These are phyloP conservation scores for Melangyna quadrimaculata DNA, from an alignment of 2,888 invertebrate genomes.

Conservation along the genomic window DNA sequence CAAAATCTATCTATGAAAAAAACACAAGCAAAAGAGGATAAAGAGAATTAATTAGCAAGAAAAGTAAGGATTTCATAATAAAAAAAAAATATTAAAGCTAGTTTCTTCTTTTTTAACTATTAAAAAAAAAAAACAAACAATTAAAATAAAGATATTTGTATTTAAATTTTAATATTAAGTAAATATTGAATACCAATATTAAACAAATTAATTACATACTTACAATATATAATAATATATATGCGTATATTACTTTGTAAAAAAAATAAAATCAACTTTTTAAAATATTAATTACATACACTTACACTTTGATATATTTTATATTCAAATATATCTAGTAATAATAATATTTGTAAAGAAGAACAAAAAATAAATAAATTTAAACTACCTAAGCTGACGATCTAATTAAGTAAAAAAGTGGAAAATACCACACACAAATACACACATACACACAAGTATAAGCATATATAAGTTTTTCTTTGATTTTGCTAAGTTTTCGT, in stretches of 20 bases:
- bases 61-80: constrained; percentile 58
- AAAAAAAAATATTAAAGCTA: constrained; percentile 56
- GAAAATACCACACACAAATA: constrained; percentile 40
- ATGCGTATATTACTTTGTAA: constrained; percentile 70
- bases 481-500: constrained; percentile 46
- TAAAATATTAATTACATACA: constrained; percentile 64
- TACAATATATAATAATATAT: constrained; percentile 72
- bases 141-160: constrained; percentile 73
- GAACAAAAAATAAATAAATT: constrained; percentile 52
- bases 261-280: constrained; percentile 60
- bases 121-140: constrained; percentile 42
- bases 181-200: constrained; percentile 73
- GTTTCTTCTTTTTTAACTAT: constrained; percentile 57
- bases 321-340: constrained; percentile 69
- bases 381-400: constrained; percentile 65
- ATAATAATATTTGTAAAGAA: constrained; percentile 68
- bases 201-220: constrained; percentile 72
- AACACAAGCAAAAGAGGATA: constrained; percentile 39
- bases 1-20: constrained; percentile 56
- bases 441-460: constrained; percentile 26
- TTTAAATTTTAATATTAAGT: constrained; percentile 74
- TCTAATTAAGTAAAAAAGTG: constrained; percentile 56
- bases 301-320: constrained; percentile 71
- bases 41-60: constrained; percentile 42
- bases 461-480: constrained; percentile 45